Evolutionary conservation across 30 jellyfish, hydroid and myxozoan species (phyloP).

Genomic region (Hydractinia symbiolongicarpus): DNA sequence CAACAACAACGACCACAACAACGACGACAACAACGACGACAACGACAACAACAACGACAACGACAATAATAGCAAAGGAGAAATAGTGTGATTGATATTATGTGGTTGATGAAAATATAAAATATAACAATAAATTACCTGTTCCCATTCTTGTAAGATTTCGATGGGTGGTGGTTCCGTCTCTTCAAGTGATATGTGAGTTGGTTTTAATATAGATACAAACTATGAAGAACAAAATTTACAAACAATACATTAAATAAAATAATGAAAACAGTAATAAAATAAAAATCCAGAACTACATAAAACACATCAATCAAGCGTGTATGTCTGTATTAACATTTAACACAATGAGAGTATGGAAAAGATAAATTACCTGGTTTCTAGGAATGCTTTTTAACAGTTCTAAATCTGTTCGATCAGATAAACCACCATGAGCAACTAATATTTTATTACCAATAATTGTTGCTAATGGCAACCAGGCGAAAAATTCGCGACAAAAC

Average conservation of each 20-base stretch:
- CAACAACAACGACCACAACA: background rate
- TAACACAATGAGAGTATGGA: background rate
- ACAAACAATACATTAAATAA: background rate
- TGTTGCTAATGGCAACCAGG: conserved; percentile 80
- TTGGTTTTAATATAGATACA: conserved; percentile 62
- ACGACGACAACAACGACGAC: background rate
- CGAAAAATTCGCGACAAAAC: conserved; percentile 44
- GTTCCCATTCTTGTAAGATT: conserved; percentile 65
- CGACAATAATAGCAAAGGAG: too few species aligned
- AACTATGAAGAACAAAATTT: conserved; percentile 27
- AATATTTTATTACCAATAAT: conserved; percentile 42
- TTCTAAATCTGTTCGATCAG: conserved; percentile 57
- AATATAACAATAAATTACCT: conserved; percentile 18
- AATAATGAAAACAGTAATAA: too few species aligned
- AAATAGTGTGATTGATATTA: too few species aligned
- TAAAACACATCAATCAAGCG: too few species aligned
- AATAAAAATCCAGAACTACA: too few species aligned
- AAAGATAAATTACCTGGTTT: conserved; percentile 24
- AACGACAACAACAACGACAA: background rate
- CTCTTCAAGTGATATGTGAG: conserved; percentile 47
- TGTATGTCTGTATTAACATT: too few species aligned
- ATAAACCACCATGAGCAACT: conserved; percentile 72
- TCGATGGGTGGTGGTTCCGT: conserved; percentile 39
- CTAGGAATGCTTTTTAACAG: conserved; percentile 30
- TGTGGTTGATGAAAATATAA: too few species aligned